Percentiles rank a stretch among this genome's conserved stretches.
Evolutionary conservation across 2,113 vertebrate species (phyloP).

Genomic region (Motacilla tschutschensis): DNA sequence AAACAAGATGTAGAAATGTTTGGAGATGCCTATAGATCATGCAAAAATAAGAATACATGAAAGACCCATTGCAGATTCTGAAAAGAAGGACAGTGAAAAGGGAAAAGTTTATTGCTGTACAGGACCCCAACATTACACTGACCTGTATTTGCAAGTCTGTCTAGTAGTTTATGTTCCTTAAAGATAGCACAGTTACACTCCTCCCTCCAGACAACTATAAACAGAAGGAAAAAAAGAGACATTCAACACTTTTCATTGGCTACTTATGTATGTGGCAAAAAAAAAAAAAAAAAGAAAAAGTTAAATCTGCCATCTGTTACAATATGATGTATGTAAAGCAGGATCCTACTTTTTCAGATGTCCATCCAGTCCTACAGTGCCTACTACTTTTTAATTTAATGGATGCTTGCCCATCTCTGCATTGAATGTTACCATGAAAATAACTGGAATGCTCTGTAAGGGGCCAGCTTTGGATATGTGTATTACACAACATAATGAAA

Average conservation of each 20-base stretch:
- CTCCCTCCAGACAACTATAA: neutral
- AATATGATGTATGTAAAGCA: neutral
- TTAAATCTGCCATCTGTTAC: neutral
- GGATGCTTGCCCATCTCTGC: neutral
- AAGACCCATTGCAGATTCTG: neutral
- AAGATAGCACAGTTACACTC: neutral
- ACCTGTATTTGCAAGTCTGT: neutral
- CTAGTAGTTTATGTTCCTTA: neutral
- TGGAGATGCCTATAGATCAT: neutral
- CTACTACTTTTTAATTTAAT: neutral
- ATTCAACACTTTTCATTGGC: neutral
- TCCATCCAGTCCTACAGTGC: neutral
- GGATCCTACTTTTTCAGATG: neutral
- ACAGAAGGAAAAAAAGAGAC: neutral
- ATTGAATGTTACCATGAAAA: neutral
- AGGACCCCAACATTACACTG: neutral
- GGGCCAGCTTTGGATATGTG: neutral
- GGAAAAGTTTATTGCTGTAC: neutral
- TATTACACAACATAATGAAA: neutral
- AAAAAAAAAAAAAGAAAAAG: neutral
- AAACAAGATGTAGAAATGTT: neutral
- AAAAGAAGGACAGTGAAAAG: neutral
- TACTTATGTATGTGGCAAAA: neutral
- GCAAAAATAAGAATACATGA: neutral
- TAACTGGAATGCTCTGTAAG: neutral